A percentile compares a stretch with the other conserved stretches of the same genome.
These are phyloP conservation scores for Hirtodrosophila duncani DNA, from an alignment of 2,888 invertebrate species.

Conservation along the genomic window DNA sequence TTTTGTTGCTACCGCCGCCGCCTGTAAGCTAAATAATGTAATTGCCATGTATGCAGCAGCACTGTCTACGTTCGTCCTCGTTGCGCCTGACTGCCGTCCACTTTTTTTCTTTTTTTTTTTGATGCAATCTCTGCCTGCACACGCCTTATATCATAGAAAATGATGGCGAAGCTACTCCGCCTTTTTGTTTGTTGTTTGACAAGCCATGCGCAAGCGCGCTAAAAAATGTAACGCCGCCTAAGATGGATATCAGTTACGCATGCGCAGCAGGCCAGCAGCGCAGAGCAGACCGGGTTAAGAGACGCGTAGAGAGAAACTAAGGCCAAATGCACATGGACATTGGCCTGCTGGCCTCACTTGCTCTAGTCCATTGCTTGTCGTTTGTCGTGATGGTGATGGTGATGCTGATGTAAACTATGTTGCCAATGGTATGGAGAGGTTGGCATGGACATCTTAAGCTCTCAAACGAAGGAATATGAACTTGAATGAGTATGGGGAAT, in stretches of 20 bases:
- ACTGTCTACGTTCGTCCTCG: background rate
- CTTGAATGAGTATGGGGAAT: too few relatives aligned
- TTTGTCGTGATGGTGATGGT: too few relatives aligned
- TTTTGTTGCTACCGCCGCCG: conserved; percentile 38
- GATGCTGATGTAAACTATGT: too few relatives aligned
- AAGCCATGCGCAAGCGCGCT: conserved; percentile 52
- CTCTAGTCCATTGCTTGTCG: too few relatives aligned
- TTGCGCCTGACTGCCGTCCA: conserved; percentile 1
- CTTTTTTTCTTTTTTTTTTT: conserved; percentile 16
- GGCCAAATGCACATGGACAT: conserved; percentile 13
- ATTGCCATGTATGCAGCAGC: conserved; percentile 47
- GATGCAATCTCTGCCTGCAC: conserved; percentile 49
- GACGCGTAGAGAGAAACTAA: conserved; percentile 3
- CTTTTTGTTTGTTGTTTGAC: conserved; percentile 66
- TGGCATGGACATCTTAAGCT: too few relatives aligned
- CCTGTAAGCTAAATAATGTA: conserved; percentile 49
- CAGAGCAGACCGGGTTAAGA: conserved; percentile 9
- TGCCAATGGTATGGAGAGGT: too few relatives aligned
- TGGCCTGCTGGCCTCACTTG: too few relatives aligned
- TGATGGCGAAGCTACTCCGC: conserved; percentile 28
- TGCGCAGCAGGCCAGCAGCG: conserved; percentile 34
- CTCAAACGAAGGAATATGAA: too few relatives aligned
- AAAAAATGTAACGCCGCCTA: conserved; percentile 61
- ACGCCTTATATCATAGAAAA: conserved; percentile 40
- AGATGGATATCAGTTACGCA: conserved; percentile 68